Conservation (phyloP, 2,888 invertebrate genomes). For the Pseudolycoriella hygida region DNA sequence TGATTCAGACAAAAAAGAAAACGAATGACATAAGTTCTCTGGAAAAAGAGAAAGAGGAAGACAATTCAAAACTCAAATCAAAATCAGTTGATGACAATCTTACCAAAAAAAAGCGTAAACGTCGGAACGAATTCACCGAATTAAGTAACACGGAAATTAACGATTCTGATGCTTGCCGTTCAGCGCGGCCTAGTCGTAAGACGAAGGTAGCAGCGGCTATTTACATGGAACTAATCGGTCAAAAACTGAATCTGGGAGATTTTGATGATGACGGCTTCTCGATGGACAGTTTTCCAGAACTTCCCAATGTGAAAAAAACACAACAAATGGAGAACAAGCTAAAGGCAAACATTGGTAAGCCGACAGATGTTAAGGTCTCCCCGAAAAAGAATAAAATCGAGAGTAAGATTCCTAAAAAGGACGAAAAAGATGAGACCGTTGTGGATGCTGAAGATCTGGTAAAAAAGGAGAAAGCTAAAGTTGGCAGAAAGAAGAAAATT, state of each 20-base stretch:
- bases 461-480: conserved; percentile 2
- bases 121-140: conserved; percentile 7
- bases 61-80: neutral
- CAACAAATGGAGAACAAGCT: conserved; percentile 40
- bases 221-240: conserved; percentile 54
- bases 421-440: too few relatives aligned
- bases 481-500: neutral
- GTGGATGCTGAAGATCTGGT: neutral
- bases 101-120: conserved; percentile 4
- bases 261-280: conserved; percentile 43
- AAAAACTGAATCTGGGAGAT: conserved; percentile 44
- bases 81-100: neutral
- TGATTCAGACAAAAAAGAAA: neutral
- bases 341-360: conserved; percentile 27
- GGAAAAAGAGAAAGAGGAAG: conserved; percentile 9
- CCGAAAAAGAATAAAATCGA: too few relatives aligned
- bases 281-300: conserved; percentile 46
- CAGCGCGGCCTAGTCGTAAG: conserved; percentile 40
- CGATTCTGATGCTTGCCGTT: conserved; percentile 12
- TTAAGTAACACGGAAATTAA: conserved; percentile 12
- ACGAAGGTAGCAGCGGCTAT: conserved; percentile 59
- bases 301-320: conserved; percentile 42
- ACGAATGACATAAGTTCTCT: neutral
- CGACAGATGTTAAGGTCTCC: too few relatives aligned
- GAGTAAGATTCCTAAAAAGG: too few relatives aligned